Conservation (phyloP, 1,140 invertebrate genomes). For the Homalodisca vitripennis region DNA sequence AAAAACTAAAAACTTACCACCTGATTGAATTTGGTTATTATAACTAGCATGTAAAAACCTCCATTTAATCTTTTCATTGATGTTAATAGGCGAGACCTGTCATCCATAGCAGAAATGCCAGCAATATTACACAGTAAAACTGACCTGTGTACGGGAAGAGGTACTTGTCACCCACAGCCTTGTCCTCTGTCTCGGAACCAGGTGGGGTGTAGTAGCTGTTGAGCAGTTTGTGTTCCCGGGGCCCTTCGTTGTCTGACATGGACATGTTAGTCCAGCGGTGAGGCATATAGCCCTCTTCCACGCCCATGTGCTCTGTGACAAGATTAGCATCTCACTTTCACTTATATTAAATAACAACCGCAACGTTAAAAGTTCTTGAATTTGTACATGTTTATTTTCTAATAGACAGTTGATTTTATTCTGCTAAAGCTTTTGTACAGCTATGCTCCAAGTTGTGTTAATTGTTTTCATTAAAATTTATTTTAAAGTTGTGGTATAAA, state of each 20-base stretch:
- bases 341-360: neutral
- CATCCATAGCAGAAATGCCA: neutral
- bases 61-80: neutral
- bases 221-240: conserved; percentile 31
- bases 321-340: neutral
- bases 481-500: too few relatives aligned
- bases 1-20: neutral
- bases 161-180: conserved; percentile 47
- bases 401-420: too few relatives aligned
- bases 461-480: too few relatives aligned
- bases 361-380: neutral
- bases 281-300: conserved; percentile 30
- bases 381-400: too few relatives aligned
- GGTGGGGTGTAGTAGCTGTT: conserved; percentile 18
- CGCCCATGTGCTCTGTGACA: conserved; percentile 23
- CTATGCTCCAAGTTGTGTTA: too few relatives aligned
- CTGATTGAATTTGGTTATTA: conserved; percentile 11
- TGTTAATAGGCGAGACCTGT: neutral
- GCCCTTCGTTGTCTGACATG: conserved; percentile 38
- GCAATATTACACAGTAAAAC: conserved; percentile 34
- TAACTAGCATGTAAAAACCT: neutral
- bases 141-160: conserved; percentile 51
- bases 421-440: too few relatives aligned
- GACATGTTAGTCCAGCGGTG: conserved; percentile 41
- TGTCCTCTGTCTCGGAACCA: conserved; percentile 35